Base-by-base conservation (phyloP, 2,113 vertebrate species). In the Cinclus cinclus region DNA sequence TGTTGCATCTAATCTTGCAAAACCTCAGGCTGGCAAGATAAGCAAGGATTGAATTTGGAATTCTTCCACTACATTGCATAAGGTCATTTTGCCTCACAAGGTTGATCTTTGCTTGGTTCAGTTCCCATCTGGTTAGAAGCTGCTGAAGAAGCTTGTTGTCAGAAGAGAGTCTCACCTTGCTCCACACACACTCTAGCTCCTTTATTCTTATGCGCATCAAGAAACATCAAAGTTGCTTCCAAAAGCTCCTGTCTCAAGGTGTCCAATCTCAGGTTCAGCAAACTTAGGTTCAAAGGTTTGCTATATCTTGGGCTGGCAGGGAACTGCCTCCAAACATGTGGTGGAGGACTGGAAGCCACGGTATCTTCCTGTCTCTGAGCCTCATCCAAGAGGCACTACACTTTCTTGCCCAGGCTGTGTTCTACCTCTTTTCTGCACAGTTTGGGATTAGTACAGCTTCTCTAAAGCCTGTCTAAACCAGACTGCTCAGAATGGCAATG, bases 31-130 rank as follows among this genome's bases (percentile, higher is more conserved):
- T 80, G 90, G 80, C 44, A 64, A 68, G 94, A 95, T 93, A 93
- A 94, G 64, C 65, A 90, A 71, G 28, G 60, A 90, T 10, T 50
- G 89, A 87, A 93, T 56, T 0, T 93, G 92, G 90, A 95, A 90
- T 81, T 83, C 86, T 93, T 97, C 92, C 94, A 92, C 37, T 65
- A 44, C 60, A 53, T n/a, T 84, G 52, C 76, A 41, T 75, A 79
- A 94, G 52, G 68, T 71, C 91, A 93, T 33, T 93, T 62, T 74
- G 60, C 64, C 59, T 89, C 80, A 81, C 0, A 1, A 90, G 39
- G 50, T 6, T 74, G 83, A 4, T 11, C 64, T 86, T 83, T 86
- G n/a, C 59, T 92, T 81, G 71, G 50, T 93, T 93, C 68, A 59
- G 37, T 86, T 93, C 83, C n/a, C 41, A 31, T 56, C 44, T n/a